A percentile compares a stretch with the other conserved stretches of the same genome.
Evolutionary conservation across 2,113 vertebrate genomes (phyloP).

Genomic region (Amblyornis subalaris): DNA sequence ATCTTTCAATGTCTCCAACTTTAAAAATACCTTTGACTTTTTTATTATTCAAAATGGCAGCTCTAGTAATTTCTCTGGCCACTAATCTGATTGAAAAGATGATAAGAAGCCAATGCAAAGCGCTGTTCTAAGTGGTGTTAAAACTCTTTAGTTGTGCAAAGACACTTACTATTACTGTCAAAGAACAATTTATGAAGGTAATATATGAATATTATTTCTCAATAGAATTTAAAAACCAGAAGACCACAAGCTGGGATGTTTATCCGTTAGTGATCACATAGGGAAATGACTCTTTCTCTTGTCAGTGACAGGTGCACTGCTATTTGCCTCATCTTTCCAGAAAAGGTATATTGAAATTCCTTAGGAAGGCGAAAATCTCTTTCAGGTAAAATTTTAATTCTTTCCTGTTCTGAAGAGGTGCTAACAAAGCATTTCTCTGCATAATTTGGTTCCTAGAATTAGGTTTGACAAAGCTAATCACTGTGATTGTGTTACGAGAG

Average conservation of each 20-base stretch:
- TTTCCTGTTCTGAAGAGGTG: background rate
- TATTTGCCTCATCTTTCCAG: background rate
- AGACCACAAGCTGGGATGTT: background rate
- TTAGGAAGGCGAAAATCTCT: background rate
- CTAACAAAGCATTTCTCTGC: conserved; percentile 4
- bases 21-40: background rate
- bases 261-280: background rate
- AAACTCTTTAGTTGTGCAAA: background rate
- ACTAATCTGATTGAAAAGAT: background rate
- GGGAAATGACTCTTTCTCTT: background rate
- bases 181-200: background rate
- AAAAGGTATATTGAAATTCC: background rate
- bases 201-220: background rate
- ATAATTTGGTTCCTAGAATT: background rate
- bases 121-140: background rate
- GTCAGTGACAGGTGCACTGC: background rate
- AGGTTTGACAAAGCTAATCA: conserved; percentile 8
- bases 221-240: background rate
- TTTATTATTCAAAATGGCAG: background rate
- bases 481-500: background rate
- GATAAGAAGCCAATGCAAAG: background rate
- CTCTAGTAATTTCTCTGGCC: background rate
- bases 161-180: background rate
- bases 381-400: background rate
- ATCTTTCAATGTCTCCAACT: background rate